A percentile compares a stretch with the other conserved stretches of the same genome.
Evolutionary conservation across 2,113 vertebrate species (phyloP).

Genomic region (Coturnix japonica): DNA sequence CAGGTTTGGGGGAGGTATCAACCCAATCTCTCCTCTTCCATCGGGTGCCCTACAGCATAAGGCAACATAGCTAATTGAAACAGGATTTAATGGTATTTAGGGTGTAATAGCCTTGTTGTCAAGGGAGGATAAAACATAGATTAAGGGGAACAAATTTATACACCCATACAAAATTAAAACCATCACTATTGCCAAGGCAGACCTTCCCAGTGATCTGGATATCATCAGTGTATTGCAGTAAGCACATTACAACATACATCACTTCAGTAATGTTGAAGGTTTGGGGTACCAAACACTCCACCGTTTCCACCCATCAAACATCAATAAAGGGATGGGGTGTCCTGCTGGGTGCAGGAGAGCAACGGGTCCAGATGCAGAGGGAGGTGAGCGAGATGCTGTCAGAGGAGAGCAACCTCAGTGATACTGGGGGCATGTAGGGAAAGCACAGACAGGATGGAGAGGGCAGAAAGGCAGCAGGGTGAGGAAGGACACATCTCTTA

Average conservation of each 20-base stretch:
- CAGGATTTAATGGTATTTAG: not conserved
- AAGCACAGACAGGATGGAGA: not conserved
- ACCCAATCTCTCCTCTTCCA: not conserved
- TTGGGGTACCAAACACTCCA: not conserved
- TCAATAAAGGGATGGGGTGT: not conserved
- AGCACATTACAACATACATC: accelerated
- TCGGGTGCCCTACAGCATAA: not conserved
- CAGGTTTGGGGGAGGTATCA: not conserved
- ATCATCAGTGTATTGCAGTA: accelerated
- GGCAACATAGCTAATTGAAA: not conserved
- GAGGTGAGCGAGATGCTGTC: accelerated
- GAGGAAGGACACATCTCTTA: not conserved
- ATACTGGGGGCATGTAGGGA: not conserved
- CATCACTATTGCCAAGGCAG: not conserved
- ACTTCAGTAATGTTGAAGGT: not conserved
- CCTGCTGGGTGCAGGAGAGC: not conserved
- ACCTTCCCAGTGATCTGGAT: not conserved
- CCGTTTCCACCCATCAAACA: accelerated
- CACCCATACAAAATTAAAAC: not conserved
- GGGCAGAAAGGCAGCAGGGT: not conserved
- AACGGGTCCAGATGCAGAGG: accelerated
- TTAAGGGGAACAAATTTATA: not conserved
- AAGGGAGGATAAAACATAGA: not conserved
- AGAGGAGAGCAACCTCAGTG: not conserved
- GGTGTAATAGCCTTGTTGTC: not conserved